phyloP scores from a whole-genome alignment of 2,888 invertebrate genomes.

The Smittia sp. region DNA sequence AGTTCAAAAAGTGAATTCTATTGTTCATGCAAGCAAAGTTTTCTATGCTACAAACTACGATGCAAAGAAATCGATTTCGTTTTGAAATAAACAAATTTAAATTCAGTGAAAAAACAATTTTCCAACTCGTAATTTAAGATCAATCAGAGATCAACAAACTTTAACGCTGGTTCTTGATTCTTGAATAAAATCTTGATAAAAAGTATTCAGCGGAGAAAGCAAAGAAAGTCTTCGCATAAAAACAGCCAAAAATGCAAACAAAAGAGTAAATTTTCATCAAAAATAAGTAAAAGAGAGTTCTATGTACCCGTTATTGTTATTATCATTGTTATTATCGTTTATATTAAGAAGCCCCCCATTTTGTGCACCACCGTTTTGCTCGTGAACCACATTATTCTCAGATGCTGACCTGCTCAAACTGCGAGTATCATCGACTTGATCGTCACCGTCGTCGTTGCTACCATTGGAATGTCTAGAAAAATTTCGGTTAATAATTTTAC shows the following conservation, averaged over 20 bases:
- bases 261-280: too few relatives aligned
- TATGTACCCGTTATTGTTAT: conserved; percentile 55
- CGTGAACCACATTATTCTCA: conserved; percentile 76
- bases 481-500: conserved; percentile 44
- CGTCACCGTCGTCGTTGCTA: conserved; percentile 64
- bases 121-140: too few relatives aligned
- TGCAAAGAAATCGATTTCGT: too few relatives aligned
- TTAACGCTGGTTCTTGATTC: too few relatives aligned
- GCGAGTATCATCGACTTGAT: conserved; percentile 57
- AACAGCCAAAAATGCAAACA: conserved; percentile 15
- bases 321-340: conserved; percentile 46
- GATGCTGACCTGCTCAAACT: conserved; percentile 88
- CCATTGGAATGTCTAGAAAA: conserved; percentile 66
- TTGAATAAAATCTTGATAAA: too few relatives aligned
- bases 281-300: conserved; percentile 17
- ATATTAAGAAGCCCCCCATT: conserved; percentile 16
- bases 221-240: conserved; percentile 16
- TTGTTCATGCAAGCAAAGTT: too few relatives aligned
- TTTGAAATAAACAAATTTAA: too few relatives aligned
- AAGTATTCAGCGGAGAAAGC: too few relatives aligned
- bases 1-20: too few relatives aligned
- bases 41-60: too few relatives aligned
- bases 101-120: too few relatives aligned
- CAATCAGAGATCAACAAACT: too few relatives aligned
- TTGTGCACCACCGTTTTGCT: conserved; percentile 50